These are phyloP conservation scores for Xestia xanthographa DNA, from an alignment of 2,888 invertebrate genomes.

Conservation along the genomic window DNA sequence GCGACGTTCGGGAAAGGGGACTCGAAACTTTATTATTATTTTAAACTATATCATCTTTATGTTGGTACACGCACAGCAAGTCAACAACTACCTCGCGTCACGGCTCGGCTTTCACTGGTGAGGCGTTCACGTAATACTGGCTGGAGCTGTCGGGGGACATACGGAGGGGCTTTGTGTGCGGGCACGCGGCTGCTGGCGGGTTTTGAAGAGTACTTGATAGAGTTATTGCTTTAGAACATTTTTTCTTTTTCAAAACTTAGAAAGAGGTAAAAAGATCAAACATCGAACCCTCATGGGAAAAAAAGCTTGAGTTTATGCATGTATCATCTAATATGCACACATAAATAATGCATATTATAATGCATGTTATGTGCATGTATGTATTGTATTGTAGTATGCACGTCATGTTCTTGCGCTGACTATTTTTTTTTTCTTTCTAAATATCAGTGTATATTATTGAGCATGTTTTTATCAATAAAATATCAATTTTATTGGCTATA, in stretches of 20 bases:
- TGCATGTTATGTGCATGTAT: too few species aligned
- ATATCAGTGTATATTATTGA: neutral
- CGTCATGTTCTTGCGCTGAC: too few species aligned
- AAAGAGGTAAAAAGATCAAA: neutral
- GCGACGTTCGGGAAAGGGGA: conserved; percentile 26
- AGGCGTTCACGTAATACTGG: conserved; percentile 73
- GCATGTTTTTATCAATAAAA: neutral
- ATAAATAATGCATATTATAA: too few species aligned
- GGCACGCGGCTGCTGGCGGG: conserved; percentile 6
- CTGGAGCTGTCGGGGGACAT: conserved; percentile 72
- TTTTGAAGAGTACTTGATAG: neutral
- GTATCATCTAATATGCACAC: too few species aligned
- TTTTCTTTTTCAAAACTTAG: neutral
- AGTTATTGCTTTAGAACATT: neutral
- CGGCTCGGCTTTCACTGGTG: conserved; percentile 81
- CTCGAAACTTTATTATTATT: conserved; percentile 25
- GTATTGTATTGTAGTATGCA: too few species aligned
- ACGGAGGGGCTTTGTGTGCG: conserved; percentile 63
- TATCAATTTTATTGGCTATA: neutral
- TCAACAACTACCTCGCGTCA: conserved; percentile 67
- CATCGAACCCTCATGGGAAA: neutral
- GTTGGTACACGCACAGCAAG: conserved; percentile 36
- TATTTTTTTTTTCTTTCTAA: neutral
- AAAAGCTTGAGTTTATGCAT: neutral
- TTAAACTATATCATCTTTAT: conserved; percentile 70